Base-by-base conservation (phyloP, 2,113 vertebrate genomes). In the Junco hyemalis region DNA sequence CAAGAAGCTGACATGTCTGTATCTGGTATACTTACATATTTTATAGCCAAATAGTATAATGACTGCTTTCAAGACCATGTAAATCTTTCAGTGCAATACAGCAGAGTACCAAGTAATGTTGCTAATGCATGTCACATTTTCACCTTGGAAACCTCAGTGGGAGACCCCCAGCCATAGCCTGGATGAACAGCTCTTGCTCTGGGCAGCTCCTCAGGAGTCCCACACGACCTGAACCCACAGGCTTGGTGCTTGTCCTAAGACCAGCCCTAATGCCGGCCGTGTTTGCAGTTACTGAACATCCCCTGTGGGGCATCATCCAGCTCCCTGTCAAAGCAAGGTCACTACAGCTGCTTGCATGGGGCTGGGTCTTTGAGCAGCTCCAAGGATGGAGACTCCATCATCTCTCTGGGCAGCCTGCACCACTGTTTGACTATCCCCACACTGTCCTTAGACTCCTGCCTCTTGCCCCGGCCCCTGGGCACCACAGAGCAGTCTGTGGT, bases 301-400 rank as follows among this genome's bases (percentile, higher is more conserved):
- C 5, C 60, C 23, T 8, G 31, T 1, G 6, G 22, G 0, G 6
- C 24, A 14, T 14, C 48, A 6, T 6, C 12, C 3, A 15, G 28
- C 14, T 31, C 31, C 23, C 20, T 3, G 4, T 10, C 60, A 53
- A n/a, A 45, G 42, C 60, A 17, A 40, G 40, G 48, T 18, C 59
- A 64, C 47, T 1, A 0, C 14, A 45, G 66, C 42, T 3, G 0
- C 13, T 36, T 61, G 50, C 21, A 23, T 6, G 10, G 16, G 57
- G 15, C 56, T 44, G 13, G 11, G 14, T 25, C n/a, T n/a, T 70
- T 28, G 16, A 40, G 11, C 9, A 15, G 25, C 29, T 36, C 48
- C 14, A 72, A 12, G 23, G 40, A 1, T 5, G 12, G 29, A 50
- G 20, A 31, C 36, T 26, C 31, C 63, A 20, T 28, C 47, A 36